phyloP scores from a whole-genome alignment of 2,797 vertebrate genomes.

The Lophius americanus region DNA sequence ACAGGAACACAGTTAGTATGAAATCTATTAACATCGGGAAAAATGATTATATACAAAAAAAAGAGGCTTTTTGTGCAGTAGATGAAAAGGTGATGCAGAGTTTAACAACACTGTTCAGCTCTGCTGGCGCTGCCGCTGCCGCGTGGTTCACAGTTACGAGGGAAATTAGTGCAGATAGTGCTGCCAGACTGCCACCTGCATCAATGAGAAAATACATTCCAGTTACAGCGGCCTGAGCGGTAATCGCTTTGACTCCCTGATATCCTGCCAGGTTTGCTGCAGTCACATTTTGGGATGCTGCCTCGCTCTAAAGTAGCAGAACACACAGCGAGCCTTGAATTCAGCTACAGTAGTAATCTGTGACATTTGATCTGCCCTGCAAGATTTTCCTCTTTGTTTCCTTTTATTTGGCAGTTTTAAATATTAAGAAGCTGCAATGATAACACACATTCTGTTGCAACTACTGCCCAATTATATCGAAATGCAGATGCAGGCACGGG shows the following conservation, averaged over 20 bases:
- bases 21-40: slow-evolving; percentile 45
- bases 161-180: slow-evolving; percentile 67
- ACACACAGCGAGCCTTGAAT: slow-evolving; percentile 8
- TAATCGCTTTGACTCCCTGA: slow-evolving; percentile 47
- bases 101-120: slow-evolving; percentile 56
- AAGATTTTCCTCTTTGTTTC: too few relatives aligned
- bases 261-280: slow-evolving; percentile 33
- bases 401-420: too few relatives aligned
- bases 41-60: slow-evolving; percentile 20
- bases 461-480: too few relatives aligned
- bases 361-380: neutral
- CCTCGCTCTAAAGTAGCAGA: slow-evolving; percentile 14
- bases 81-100: slow-evolving; percentile 45
- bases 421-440: too few relatives aligned
- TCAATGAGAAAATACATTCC: slow-evolving; percentile 42
- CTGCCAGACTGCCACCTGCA: slow-evolving; percentile 45
- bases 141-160: slow-evolving; percentile 54
- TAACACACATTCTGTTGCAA: too few relatives aligned
- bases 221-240: slow-evolving; percentile 51
- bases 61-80: slow-evolving; percentile 33
- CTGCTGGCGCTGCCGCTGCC: slow-evolving; percentile 49
- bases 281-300: slow-evolving; percentile 22
- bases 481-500: too few relatives aligned
- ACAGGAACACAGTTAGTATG: slow-evolving; percentile 28
- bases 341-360: slow-evolving; percentile 19